Evolutionary conservation across 2,888 invertebrate species (phyloP), one percentile per base, ranked within the genome.

Genomic region (Psylliodes chrysocephalus): DNA sequence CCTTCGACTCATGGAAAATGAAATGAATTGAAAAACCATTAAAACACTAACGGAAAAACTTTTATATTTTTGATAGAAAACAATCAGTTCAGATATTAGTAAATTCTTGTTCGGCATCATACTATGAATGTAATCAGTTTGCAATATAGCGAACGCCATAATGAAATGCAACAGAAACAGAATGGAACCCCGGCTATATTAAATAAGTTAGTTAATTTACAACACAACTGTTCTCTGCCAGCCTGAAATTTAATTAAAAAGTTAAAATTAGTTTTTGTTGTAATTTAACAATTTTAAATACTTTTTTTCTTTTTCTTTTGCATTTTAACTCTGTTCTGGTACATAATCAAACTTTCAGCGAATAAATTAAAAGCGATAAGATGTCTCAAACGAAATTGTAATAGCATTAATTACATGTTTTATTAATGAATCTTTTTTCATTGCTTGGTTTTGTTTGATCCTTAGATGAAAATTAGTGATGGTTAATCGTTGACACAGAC

Each of bases 191-290:
- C 60, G 56, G 70, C 71, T 74, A 76, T 77, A 77, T 77, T 75
- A 74, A 74, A 76, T 75, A 79, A 80, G 77, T 78, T 78, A 73
- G 77, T 77, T 79, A 78, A 79, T 79, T 78, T 78, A 79, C 75
- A 77, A 75, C 77, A 76, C 78, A 78, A 78, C 77, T 79, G 78
- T 73, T 76, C 75, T 73, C 74, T 64, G 70, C 69, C 75, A 70
- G 72, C 73, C 76, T 68, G 75, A 77, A 80, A 82, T 82, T 82
- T 82, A 82, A 82, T 82, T 82, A 81, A 82, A 82, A 82, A 82
- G 81, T 82, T 82, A 71, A 79, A 82, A 82, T 82, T 81, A 82
- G 81, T 82, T 82, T 81, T 82, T 81, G 81, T 81, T 80, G 81
- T 82, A 82, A 82, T 81, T 81, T 79, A 75, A 73, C 78, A 77